Base-by-base conservation (phyloP, 1,140 invertebrate genomes). In the Plectus sambesii region DNA sequence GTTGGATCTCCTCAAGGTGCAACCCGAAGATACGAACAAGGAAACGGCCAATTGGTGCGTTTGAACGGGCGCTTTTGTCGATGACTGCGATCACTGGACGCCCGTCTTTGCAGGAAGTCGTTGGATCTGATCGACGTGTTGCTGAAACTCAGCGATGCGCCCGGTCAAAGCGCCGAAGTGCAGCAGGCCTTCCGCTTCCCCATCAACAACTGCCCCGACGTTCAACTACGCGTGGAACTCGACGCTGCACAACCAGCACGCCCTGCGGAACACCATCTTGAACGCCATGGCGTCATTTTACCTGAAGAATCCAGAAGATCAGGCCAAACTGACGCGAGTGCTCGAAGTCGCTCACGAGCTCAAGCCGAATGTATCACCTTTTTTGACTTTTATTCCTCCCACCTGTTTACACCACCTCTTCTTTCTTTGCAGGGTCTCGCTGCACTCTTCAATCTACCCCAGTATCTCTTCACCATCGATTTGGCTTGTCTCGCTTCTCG, bases 261-360 rank as follows among this genome's bases (percentile, higher is more conserved):
- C 37, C 29, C 25, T 62, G 35, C 30, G 42, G 12, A 33, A 43
- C 12, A 25, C 62, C 30, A 25, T 60, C 8, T 33, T 51, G 8
- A 55, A 22, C 17, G 17, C 48, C 12, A 54, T 59, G 25, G 41
- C 41, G n/a, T 30, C 17, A n/a, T 58, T 59, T 38, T 59, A 59
- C 41, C 24, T 37, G n/a, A 39, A 47, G 38, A 70, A 72, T 29
- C 64, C 63, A 55, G 81, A 83, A 62, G 90, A 97, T 72, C 90
- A 96, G 70, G 82, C 81, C 1, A 37, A 60, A 15, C 72, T 98
- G 2, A 88, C 89, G 0, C 74, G 90, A 23, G 96, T 98, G 59
- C 74, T 98, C 19, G 92, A 97, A 67, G 83, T 97, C 5, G 90
- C 92, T 2, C 93, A 98, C 71, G 93, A 97, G 73, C 73, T 97